These are phyloP conservation scores for Antheraea pernyi DNA, from an alignment of 1,140 invertebrate genomes.

Conservation along the genomic window DNA sequence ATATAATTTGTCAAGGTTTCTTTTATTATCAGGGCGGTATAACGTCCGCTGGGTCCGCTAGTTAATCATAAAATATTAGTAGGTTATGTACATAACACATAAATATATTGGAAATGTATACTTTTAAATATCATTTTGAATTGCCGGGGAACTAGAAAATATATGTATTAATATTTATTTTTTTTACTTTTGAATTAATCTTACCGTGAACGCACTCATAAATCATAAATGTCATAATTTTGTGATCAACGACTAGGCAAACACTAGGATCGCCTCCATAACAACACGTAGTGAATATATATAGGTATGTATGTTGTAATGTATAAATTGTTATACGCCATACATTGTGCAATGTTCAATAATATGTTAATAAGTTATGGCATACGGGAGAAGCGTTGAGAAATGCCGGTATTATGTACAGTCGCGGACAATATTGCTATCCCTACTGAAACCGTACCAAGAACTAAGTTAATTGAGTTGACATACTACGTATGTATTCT, in stretches of 20 bases:
- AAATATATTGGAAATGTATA: no score
- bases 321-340: not conserved
- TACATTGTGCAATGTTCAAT: conserved; percentile 22
- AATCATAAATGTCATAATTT: not conserved
- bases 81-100: no score
- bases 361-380: conserved; percentile 28
- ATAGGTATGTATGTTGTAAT: conserved; percentile 14
- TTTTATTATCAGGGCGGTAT: no score
- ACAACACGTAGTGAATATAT: not conserved
- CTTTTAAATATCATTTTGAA: not conserved
- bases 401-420: conserved; percentile 16
- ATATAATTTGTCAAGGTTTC: no score
- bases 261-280: not conserved
- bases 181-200: no score
- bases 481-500: no score
- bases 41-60: no score
- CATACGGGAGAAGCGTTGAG: conserved; percentile 12
- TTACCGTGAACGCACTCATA: not conserved
- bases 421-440: conserved; percentile 6
- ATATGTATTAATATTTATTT: no score
- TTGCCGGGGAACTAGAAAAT: not conserved
- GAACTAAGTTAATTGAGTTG: not conserved
- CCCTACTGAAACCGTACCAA: not conserved
- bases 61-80: no score
- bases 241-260: not conserved